Evolutionary conservation across 2,888 invertebrate species (phyloP).

Genomic region (Melinopterus prodromus): DNA sequence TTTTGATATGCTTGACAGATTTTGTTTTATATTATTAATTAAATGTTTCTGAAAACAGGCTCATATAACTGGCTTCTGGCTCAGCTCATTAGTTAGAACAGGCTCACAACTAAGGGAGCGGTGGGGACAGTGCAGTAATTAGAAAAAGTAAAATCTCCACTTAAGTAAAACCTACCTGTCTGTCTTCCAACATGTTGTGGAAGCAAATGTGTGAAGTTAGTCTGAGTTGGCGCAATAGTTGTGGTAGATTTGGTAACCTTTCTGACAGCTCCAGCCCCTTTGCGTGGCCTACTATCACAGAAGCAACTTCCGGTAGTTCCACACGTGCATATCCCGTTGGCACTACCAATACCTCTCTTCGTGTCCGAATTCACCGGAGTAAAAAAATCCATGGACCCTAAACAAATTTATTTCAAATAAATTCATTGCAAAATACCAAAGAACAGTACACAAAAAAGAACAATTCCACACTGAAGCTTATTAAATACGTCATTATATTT

Average conservation of each 20-base stretch:
- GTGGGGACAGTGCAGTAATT: no score
- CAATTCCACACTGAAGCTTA: background rate
- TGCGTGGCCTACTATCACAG: conserved; percentile 53
- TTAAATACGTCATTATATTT: conserved; percentile 15
- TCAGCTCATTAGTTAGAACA: no score
- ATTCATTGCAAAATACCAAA: background rate
- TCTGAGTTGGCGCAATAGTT: conserved; percentile 21
- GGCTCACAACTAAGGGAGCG: no score
- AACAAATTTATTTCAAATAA: conserved; percentile 30
- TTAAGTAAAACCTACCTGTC: conserved; percentile 41
- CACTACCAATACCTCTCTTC: conserved; percentile 61
- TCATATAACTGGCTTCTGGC: no score
- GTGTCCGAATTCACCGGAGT: conserved; percentile 55
- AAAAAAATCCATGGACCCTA: conserved; percentile 57
- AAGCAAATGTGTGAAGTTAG: conserved; percentile 20
- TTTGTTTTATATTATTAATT: no score
- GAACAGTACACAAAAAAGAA: background rate
- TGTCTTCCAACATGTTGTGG: conserved; percentile 46
- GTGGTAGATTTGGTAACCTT: conserved; percentile 10
- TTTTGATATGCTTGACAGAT: no score
- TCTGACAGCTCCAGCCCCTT: background rate
- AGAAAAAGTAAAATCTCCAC: no score
- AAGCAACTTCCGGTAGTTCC: conserved; percentile 59
- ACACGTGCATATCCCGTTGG: conserved; percentile 63
- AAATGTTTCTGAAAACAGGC: no score